These are phyloP conservation scores for Sebastes flavidus DNA, from an alignment of 2,797 vertebrate genomes.

Conservation along the genomic window DNA sequence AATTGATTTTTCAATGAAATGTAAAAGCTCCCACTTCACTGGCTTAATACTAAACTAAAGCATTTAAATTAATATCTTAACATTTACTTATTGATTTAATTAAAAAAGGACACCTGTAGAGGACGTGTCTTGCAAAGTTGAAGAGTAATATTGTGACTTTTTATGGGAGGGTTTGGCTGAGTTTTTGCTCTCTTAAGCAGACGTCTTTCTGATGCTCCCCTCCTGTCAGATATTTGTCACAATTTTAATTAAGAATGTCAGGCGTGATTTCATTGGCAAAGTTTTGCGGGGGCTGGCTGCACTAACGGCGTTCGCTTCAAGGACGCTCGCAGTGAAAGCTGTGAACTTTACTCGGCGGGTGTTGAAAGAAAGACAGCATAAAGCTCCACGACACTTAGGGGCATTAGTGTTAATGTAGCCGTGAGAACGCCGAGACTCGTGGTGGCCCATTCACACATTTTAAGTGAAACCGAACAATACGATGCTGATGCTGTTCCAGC, in stretches of 20 bases:
- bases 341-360: constrained; percentile 39
- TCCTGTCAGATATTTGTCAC: constrained; percentile 53
- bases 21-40: constrained; percentile 1
- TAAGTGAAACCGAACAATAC: background rate
- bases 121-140: constrained; percentile 14
- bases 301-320: constrained; percentile 15
- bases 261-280: constrained; percentile 58
- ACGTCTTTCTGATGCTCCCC: background rate
- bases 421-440: background rate
- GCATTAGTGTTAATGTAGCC: background rate
- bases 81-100: constrained; percentile 28
- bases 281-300: constrained; percentile 3
- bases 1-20: constrained; percentile 22
- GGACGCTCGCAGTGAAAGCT: constrained; percentile 19
- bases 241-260: constrained; percentile 72
- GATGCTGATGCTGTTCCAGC: background rate
- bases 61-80: constrained; percentile 22
- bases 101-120: constrained; percentile 9
- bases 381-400: background rate
- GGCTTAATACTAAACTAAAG: constrained; percentile 16
- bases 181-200: background rate
- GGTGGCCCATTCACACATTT: background rate
- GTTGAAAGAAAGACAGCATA: background rate
- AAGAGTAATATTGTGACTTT: constrained; percentile 20
- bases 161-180: background rate